Base-by-base conservation (phyloP, 2,888 invertebrate species). In the Cinara cedri region DNA sequence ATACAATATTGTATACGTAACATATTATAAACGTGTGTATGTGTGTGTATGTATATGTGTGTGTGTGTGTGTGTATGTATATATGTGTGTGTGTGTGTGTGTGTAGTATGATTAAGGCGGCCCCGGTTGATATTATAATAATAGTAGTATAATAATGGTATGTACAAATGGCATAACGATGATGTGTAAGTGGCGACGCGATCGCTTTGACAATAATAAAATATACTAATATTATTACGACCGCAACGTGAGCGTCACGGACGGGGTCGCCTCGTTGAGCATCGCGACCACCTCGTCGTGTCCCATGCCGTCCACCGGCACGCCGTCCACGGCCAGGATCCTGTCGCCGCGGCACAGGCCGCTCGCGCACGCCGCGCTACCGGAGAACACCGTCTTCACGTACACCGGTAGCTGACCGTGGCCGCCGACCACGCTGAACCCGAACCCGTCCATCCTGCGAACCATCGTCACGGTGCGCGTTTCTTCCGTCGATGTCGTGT, bases 341-440 rank as follows among this genome's bases (percentile, higher is more conserved):
- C 86, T 86, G 82, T 87, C 87, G 49, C 87, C 87, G 44, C 86
- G 84, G 72, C 85, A 85, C 46, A 87, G 84, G 46, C 84, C 84
- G n/a, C 85, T 85, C 60, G 84, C 84, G 34, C 84, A 83, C 62
- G 86, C 85, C 54, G 86, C 85, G 21, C 85, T 85, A 16, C 86
- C 86, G 55, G 85, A 85, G 81, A 86, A 87, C 72, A 87, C 86
- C 14, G 86, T 87, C 83, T 87, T 87, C 46, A 87, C 86, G 83
- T 88, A 89, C 82, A 89, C 88, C 8, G 89, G 89, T 78, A 89
- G 84, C 83, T 88, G 87, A 1, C 88, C 88, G 82, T 88, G 87
- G 49, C 86, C 89, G 26, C 88, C 88, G 1, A 89, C 88, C 51
- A 89, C 88, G 75, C 88, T 87, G 84, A 89, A 89, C 19, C 89